Evolutionary conservation across 64 coral and sea anemone species (phyloP).

Genomic region (Dendrophyllia cribrosa): DNA sequence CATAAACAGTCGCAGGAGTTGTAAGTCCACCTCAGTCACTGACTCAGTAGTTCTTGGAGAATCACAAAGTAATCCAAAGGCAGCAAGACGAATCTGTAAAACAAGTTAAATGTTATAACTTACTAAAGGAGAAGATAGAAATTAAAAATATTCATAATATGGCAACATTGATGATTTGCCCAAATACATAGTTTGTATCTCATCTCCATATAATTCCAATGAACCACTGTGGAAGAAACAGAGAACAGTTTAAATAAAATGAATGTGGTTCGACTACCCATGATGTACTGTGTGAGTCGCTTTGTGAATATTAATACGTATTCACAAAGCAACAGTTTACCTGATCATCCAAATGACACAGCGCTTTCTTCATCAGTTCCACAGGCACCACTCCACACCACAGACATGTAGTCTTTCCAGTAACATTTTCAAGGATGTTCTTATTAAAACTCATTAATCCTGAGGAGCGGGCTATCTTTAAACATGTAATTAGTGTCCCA

Average conservation of each 20-base stretch:
- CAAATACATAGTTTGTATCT: no score
- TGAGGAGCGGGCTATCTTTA: conserved; percentile 85
- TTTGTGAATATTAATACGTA: no score
- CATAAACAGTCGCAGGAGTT: conserved; percentile 76
- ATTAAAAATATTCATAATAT: no score
- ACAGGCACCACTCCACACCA: conserved; percentile 90
- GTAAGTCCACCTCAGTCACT: conserved; percentile 74
- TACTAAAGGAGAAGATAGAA: not conserved
- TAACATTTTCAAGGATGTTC: not conserved
- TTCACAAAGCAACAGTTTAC: conserved; percentile 3
- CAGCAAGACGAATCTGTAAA: conserved; percentile 74
- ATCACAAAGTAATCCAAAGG: conserved; percentile 91
- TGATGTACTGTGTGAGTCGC: no score
- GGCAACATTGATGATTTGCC: no score
- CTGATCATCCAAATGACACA: conserved; percentile 93
- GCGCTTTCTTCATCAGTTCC: conserved; percentile 71
- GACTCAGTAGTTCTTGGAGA: conserved; percentile 86
- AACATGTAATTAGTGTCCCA: conserved; percentile 79
- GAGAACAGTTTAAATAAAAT: no score
- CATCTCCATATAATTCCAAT: no score
- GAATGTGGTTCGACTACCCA: no score
- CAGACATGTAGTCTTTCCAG: not conserved
- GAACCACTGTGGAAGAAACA: no score
- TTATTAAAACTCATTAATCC: conserved; percentile 68
- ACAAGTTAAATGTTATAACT: not conserved